phyloP scores from a whole-genome alignment of 2,113 vertebrate genomes.

The Athene noctua region DNA sequence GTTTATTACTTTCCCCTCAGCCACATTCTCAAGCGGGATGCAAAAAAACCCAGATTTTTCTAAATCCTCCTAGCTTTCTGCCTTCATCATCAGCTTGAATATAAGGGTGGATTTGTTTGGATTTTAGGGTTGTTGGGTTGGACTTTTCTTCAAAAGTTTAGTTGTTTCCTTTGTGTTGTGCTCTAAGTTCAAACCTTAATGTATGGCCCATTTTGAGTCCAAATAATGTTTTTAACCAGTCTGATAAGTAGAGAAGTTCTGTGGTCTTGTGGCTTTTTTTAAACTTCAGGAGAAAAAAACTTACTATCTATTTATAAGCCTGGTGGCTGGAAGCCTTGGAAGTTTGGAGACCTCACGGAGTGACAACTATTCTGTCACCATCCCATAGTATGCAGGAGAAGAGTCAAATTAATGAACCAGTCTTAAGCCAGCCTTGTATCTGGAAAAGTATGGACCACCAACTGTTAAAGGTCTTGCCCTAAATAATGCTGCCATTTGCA shows the following conservation, averaged over 20 bases:
- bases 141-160: neutral
- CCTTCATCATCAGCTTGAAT: neutral
- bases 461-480: neutral
- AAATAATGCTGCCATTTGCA: neutral
- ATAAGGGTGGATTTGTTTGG: neutral
- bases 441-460: neutral
- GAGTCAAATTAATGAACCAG: neutral
- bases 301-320: neutral
- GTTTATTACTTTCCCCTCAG: neutral
- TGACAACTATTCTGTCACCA: neutral
- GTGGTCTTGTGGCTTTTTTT: neutral
- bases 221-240: neutral
- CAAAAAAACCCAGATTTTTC: neutral
- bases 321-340: neutral
- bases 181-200: neutral
- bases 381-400: neutral
- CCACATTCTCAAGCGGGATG: neutral
- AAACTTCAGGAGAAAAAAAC: neutral
- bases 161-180: neutral
- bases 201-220: neutral
- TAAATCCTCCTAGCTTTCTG: neutral
- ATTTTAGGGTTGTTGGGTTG: neutral
- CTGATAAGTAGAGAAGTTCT: neutral
- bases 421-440: neutral
- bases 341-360: neutral